These are phyloP conservation scores for Octopus sinensis DNA, from an alignment of 1,140 invertebrate genomes.

Conservation along the genomic window DNA sequence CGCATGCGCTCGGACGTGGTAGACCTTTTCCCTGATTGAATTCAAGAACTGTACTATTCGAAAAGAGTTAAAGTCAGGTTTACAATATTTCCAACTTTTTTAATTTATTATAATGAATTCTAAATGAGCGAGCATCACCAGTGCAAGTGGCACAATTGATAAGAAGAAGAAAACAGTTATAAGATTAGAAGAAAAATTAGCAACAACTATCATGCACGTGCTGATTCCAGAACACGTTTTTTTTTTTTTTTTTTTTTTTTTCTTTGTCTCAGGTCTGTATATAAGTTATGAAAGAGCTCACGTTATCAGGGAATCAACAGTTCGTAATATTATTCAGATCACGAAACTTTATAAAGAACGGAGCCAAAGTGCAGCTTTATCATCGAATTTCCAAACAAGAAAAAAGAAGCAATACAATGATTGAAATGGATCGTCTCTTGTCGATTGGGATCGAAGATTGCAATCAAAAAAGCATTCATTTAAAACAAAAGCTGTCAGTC, in stretches of 20 bases:
- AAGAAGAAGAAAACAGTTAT: neutral
- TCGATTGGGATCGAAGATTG: conserved; percentile 1
- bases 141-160: neutral
- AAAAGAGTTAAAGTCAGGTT: too few relatives aligned
- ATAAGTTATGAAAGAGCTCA: neutral
- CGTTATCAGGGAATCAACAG: neutral
- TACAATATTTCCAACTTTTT: neutral
- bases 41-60: too few relatives aligned
- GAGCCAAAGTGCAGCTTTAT: conserved; percentile 1
- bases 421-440: conserved; percentile 1
- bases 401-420: neutral
- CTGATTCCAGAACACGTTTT: neutral
- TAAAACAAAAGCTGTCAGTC: conserved; percentile 1
- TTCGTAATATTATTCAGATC: neutral
- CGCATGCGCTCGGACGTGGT: too few relatives aligned
- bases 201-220: neutral
- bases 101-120: neutral
- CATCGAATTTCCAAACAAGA: conserved; percentile 2
- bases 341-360: conserved; percentile 8
- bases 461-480: conserved; percentile 2
- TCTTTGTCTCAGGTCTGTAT: too few relatives aligned
- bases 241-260: too few relatives aligned
- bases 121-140: neutral
- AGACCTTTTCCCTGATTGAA: too few relatives aligned
- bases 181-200: conserved; percentile 5